Conservation (phyloP, 1,140 invertebrate genomes). For the Caenorhabditis briggsae region DNA sequence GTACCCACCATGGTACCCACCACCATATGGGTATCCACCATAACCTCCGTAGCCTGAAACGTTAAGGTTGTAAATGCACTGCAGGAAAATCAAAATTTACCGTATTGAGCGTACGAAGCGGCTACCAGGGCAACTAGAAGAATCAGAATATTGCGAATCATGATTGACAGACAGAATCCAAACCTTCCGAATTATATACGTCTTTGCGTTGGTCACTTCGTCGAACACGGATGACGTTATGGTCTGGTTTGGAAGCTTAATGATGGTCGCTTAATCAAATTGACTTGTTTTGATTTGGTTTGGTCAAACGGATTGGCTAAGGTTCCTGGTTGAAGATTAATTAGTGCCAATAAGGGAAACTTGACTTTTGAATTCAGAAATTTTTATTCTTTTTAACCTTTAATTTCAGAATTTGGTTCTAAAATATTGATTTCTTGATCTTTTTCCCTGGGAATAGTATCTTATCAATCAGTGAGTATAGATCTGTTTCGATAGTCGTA, state of each 20-base stretch:
- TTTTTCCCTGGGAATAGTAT: no score
- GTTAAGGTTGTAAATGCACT: neutral
- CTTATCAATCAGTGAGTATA: no score
- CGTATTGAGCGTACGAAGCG: neutral
- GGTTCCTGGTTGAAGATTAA: no score
- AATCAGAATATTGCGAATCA: neutral
- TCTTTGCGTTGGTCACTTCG: neutral
- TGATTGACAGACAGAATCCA: neutral
- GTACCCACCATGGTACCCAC: neutral
- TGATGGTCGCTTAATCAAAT: neutral
- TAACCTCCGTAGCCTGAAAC: constrained; percentile 13
- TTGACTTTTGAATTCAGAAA: neutral
- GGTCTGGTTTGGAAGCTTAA: constrained; percentile 10
- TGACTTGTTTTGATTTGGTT: constrained; percentile 11
- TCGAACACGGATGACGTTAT: neutral
- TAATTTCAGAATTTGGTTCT: no score
- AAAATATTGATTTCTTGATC: no score
- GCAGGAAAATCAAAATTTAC: constrained; percentile 4
- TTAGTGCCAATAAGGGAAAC: no score
- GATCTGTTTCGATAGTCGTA: no score
- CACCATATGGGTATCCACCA: constrained; percentile 26
- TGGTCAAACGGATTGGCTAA: no score
- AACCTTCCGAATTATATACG: neutral
- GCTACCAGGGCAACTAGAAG: neutral
- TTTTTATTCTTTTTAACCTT: no score